Evolutionary conservation across 2,113 vertebrate genomes (phyloP).

Genomic region (Rhadina sibilatrix): DNA sequence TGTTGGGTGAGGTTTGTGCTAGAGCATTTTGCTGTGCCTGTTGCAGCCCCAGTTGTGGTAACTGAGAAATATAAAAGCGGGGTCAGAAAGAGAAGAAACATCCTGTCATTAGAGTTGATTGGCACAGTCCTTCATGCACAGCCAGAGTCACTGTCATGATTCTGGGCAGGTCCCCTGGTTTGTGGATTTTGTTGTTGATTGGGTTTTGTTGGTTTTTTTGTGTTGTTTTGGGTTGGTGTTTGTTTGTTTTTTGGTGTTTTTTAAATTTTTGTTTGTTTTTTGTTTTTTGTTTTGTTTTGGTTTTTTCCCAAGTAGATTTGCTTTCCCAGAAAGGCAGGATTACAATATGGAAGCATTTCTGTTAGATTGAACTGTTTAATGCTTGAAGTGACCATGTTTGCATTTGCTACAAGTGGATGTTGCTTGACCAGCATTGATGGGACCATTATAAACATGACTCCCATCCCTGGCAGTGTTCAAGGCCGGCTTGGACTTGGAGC

Average conservation of each 20-base stretch:
- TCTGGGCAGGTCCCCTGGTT: background rate
- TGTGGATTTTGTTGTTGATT: background rate
- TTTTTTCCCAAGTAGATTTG: background rate
- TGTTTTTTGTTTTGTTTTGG: background rate
- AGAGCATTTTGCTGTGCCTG: background rate
- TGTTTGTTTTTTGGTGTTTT: background rate
- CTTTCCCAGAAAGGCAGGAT: background rate
- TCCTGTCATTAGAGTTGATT: background rate
- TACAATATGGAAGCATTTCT: background rate
- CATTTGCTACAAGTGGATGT: background rate
- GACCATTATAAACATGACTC: rapidly evolving
- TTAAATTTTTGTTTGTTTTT: too few relatives aligned
- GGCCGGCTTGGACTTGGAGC: background rate
- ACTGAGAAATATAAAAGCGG: background rate
- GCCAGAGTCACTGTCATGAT: background rate
- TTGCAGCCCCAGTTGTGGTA: background rate
- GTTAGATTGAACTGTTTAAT: background rate
- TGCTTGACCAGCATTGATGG: background rate
- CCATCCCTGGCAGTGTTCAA: background rate
- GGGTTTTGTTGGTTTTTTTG: too few relatives aligned
- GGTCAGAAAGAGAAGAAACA: background rate
- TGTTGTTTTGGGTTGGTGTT: background rate
- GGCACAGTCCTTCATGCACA: background rate
- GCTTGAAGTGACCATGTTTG: rapidly evolving
- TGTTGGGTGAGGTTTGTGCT: background rate